These are phyloP conservation scores for Trachelus troglodyta DNA, from an alignment of 2,888 invertebrate genomes.

Conservation along the genomic window DNA sequence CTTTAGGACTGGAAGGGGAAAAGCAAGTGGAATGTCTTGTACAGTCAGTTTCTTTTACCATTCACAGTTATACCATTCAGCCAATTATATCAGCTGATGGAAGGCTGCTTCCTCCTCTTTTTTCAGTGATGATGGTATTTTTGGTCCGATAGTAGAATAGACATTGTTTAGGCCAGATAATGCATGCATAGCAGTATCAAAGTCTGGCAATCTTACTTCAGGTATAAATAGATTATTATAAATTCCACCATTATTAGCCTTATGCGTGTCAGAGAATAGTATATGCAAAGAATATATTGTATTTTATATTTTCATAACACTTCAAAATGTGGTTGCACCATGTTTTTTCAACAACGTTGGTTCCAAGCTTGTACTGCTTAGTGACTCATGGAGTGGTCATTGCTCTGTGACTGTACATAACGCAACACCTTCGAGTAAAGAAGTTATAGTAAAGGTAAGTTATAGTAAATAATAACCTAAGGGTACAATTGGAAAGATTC, in stretches of 20 bases:
- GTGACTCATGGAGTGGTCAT: conserved; percentile 13
- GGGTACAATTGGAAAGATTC: conserved; percentile 12
- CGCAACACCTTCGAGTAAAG: neutral
- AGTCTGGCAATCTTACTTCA: conserved; percentile 8
- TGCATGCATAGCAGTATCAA: conserved; percentile 11
- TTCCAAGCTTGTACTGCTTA: conserved; percentile 2
- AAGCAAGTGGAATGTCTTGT: conserved; percentile 20
- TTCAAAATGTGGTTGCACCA: conserved; percentile 14
- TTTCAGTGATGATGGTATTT: neutral
- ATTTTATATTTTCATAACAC: neutral
- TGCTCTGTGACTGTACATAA: neutral
- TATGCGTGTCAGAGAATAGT: too few species aligned
- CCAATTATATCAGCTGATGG: conserved; percentile 21
- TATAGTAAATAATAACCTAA: neutral
- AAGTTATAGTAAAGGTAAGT: neutral
- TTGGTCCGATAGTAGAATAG: conserved; percentile 9
- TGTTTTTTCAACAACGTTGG: conserved; percentile 6
- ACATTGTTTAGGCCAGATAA: conserved; percentile 20
- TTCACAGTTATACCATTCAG: conserved; percentile 23
- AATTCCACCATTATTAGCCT: neutral
- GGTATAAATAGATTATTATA: conserved; percentile 5
- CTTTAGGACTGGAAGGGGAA: neutral
- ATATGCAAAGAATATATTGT: too few species aligned
- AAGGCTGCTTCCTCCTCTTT: conserved; percentile 21
- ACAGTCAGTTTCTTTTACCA: conserved; percentile 26